phyloP scores from a whole-genome alignment of 2,888 invertebrate genomes.

The Seladonia tumulorum region DNA sequence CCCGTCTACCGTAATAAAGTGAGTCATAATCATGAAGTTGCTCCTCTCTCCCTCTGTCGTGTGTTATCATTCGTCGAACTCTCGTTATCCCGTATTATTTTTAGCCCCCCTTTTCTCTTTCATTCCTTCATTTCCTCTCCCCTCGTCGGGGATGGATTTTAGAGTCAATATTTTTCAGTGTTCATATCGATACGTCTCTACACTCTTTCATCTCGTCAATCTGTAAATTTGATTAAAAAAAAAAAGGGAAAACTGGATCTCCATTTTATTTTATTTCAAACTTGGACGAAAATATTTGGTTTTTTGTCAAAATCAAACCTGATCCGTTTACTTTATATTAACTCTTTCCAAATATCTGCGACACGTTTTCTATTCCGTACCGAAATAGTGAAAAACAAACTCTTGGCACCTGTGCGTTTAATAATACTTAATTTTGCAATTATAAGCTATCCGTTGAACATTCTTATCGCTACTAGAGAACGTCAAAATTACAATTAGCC shows the following conservation, averaged over 20 bases:
- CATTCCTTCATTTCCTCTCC: neutral
- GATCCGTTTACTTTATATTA: neutral
- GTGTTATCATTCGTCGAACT: slow-evolving; percentile 39
- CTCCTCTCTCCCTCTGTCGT: slow-evolving; percentile 12
- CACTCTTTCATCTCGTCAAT: neutral
- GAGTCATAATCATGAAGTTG: slow-evolving; percentile 48
- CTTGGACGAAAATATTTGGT: neutral
- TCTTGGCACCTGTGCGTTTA: neutral
- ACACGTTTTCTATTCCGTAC: neutral
- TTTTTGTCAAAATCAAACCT: neutral
- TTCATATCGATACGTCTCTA: neutral
- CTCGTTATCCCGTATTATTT: neutral
- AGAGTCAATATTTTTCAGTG: slow-evolving; percentile 7
- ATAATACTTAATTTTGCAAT: neutral
- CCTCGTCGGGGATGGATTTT: neutral
- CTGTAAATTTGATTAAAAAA: neutral
- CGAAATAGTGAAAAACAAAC: neutral
- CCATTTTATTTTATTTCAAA: neutral
- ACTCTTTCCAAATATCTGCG: neutral
- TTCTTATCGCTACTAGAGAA: neutral
- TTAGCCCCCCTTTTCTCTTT: slow-evolving; percentile 32
- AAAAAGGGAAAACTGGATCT: neutral
- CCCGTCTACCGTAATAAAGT: slow-evolving; percentile 35
- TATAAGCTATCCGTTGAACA: neutral
- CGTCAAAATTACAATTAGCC: neutral